Percentiles rank a stretch among this genome's conserved stretches.
These are phyloP conservation scores for Choloepus hoffmanni DNA, from an alignment of 2,113 vertebrate genomes.

Conservation along the genomic window DNA sequence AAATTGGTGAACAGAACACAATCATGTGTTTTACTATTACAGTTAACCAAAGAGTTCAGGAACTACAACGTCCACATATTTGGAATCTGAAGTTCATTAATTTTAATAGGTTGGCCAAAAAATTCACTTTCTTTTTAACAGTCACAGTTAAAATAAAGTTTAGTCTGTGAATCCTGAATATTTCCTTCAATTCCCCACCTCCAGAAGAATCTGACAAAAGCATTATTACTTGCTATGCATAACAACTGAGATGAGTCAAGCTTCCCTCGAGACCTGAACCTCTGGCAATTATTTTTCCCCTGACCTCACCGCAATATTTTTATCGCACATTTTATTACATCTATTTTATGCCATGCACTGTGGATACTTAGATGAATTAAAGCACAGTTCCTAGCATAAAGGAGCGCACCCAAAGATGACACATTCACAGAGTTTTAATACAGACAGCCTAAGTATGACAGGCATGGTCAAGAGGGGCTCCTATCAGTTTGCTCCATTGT, in stretches of 20 bases:
- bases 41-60: neutral
- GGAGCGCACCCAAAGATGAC: neutral
- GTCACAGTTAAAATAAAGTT: neutral
- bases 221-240: neutral
- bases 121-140: slow-evolving; percentile 24
- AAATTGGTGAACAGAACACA: neutral
- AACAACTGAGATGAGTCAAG: neutral
- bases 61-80: neutral
- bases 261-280: neutral
- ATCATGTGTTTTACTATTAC: neutral
- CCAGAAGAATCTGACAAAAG: slow-evolving; percentile 53
- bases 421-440: neutral
- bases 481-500: neutral
- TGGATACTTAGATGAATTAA: neutral
- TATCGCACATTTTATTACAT: neutral
- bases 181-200: slow-evolving; percentile 58
- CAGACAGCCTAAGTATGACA: neutral
- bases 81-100: neutral
- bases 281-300: neutral
- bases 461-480: neutral
- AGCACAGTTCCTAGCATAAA: neutral
- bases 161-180: slow-evolving; percentile 11
- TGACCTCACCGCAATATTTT: neutral
- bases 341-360: neutral
- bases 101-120: neutral